Base-by-base conservation (phyloP, 2,888 invertebrate genomes). In the Caenorhabditis sp. region DNA sequence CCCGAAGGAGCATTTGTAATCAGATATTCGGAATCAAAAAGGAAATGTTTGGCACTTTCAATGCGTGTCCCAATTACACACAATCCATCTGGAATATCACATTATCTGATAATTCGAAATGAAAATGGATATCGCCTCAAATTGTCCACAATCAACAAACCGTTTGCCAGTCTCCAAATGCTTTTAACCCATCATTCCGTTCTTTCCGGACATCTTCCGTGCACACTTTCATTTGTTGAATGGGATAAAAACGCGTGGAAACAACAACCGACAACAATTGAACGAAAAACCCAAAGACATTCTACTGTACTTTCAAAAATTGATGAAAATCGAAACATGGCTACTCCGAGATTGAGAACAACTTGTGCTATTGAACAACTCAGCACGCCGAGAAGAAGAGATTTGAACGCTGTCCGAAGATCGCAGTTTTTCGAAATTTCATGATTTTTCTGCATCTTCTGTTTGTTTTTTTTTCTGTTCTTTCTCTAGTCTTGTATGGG, bases 1-100 rank as follows among this genome's bases (percentile, higher is more conserved):
- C 74, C 73, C 4, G 77, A 79, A 68, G 79, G 79, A 26, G 76
- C 77, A n/a, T 79, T 79, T 43, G 79, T 79, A 10, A 73, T 79
- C 19, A 68, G 79, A 43, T 76, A 74, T 66, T 73, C 73, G 4
- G 79, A 79, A 58, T 66, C 69, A 31, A 75, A 76, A 61, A 58
- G 62, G 21, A 69, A 73, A 26, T 79, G 77, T 60, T 61, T 79
- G 64, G 79, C 77, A 12, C 59, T 79, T 12, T 74, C 76, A 6
- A 69, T 79, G 69, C 61, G 77, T 23, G 79, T 79, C 21, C 79
- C 79, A 14, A 50, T 49, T 6, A 66, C 37, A 14, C 76, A 79
- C 67, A 79, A 78, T 68, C 61, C 76, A 21, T 55, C 70, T 1
- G 77, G 79, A 27, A 76, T 79, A 26, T 69, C 69, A 19, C 77